Evolutionary conservation across 2,113 vertebrate species (phyloP), one percentile per base, ranked within the genome.

Genomic region (Lontra canadensis): DNA sequence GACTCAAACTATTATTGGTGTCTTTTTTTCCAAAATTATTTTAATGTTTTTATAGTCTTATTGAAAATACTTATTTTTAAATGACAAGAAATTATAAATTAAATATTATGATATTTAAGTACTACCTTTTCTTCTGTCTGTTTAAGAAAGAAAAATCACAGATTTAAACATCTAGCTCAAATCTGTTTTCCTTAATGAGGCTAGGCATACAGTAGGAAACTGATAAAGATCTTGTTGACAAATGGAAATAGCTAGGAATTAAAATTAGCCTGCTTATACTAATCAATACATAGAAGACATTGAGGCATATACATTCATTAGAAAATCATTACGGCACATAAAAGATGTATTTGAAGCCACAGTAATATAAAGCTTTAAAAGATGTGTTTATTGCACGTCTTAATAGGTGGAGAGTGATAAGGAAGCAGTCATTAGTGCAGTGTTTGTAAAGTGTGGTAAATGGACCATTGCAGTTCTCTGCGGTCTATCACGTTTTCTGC

Each of bases 251-350:
- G 73, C 65, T 85, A 95, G 91, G 63, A 90, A 95, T 97, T 95
- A 92, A 97, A 98, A 96, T 97, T 85, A 95, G 31, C 65, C 63
- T 79, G 12, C 78, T 97, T 73, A 74, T 73, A 79, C 47, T 88
- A 94, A 97, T 96, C 95, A 92, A 97, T 97, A 97, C 15, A 65
- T 81, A 97, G 90, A 95, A 96, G 55, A 92, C 94, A 92, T 3
- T 49, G 83, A 94, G 49, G 83, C 42, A 95, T 80, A 42, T 44
- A 25, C 89, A 74, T 98, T 97, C 96, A 97, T 93, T 96, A 96
- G 86, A 88, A 98, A 98, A 97, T 95, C 96, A 90, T 97, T 97
- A 90, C 57, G 82, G 36, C 61, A 92, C 71, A 97, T 94, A 85
- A 95, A 85, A 92, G 73, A 88, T 90, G 49, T 95, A 97, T 94